Evolutionary conservation across 2,113 vertebrate genomes (phyloP), one percentile per base, ranked within the genome.

Genomic region (Epinephelus fuscoguttatus): DNA sequence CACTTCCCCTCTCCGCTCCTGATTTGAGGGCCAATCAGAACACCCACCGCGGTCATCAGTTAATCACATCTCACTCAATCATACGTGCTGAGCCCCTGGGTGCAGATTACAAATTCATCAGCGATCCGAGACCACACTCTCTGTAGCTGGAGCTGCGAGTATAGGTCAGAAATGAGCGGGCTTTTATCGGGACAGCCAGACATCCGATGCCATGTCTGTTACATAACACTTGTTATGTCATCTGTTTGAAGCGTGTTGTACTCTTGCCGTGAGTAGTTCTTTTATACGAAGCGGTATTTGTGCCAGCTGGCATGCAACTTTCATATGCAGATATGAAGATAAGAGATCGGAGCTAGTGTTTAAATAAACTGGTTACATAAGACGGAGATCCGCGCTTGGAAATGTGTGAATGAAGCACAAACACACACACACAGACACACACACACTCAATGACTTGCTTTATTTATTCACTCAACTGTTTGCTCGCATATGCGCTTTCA

Each of bases 151-250:
- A 78, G 52, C 81, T 67, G 60, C 45, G 56, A 78, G 74, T 72
- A 7, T 64, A 82, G 82, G 88, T 90, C 85, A 89, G 77, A 87
- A 81, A 79, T 0, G 14, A 87, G 63, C 18, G 1, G 25, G 84
- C 30, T 84, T 55, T 88, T 75, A 87, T 85, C 25, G 10, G 77
- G 57, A 78, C 75, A 71, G 77, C 80, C 87, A 91, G 87, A 88
- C 85, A 81, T 87, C 84, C 55, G 5, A 79, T 69, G 83, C 64
- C 84, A 70, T 30, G 60, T 80, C 77, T 75, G 82, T 94, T 93
- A 90, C 19, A 62, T 88, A 93, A 94, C 64, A 70, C 56, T 64
- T 80, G 91, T 94, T 93, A 94, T 93, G 89, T 94, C 92, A 94
- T 90, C 85, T 80, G 86, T 89, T 88, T 77, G 75, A 79, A 73